phyloP scores from a whole-genome alignment of 2,888 invertebrate species.

The Morpho deidamia region DNA sequence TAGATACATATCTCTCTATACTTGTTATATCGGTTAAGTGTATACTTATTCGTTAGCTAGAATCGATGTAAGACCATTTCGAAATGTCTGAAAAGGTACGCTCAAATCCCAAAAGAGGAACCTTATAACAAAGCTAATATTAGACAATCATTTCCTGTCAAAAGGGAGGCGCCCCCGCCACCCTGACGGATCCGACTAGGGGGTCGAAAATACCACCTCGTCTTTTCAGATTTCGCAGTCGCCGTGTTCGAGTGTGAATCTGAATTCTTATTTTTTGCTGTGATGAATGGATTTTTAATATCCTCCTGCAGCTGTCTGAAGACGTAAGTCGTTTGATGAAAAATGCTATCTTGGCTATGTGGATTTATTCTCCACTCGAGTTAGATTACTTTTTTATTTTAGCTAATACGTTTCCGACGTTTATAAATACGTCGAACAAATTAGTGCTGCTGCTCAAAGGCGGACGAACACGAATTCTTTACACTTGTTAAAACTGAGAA shows the following conservation, averaged over 20 bases:
- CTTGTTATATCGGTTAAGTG: too few relatives aligned
- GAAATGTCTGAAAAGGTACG: slow-evolving; percentile 28
- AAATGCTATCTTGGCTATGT: slow-evolving; percentile 31
- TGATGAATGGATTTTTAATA: slow-evolving; percentile 74
- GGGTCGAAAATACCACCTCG: slow-evolving; percentile 61
- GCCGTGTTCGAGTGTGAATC: slow-evolving; percentile 69
- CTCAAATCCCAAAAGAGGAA: slow-evolving; percentile 63
- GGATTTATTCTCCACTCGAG: slow-evolving; percentile 9
- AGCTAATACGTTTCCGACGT: not conserved
- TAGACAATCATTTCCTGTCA: slow-evolving; percentile 78
- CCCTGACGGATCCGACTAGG: slow-evolving; percentile 44
- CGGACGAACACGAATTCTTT: slow-evolving; percentile 1
- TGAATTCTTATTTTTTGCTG: slow-evolving; percentile 69
- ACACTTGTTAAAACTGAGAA: slow-evolving; percentile 37
- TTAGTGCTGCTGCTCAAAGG: not conserved
- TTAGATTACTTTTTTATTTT: not conserved
- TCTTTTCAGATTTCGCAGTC: slow-evolving; percentile 68
- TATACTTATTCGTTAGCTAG: slow-evolving; percentile 6
- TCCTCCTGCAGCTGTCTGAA: slow-evolving; percentile 62
- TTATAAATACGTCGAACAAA: not conserved
- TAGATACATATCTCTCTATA: too few relatives aligned
- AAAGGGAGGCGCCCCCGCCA: slow-evolving; percentile 56
- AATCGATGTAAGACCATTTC: slow-evolving; percentile 14
- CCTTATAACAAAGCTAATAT: slow-evolving; percentile 77
- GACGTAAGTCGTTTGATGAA: slow-evolving; percentile 42